These are phyloP conservation scores for Ochropacha duplaris DNA, from an alignment of 2,888 invertebrate genomes.

Conservation along the genomic window DNA sequence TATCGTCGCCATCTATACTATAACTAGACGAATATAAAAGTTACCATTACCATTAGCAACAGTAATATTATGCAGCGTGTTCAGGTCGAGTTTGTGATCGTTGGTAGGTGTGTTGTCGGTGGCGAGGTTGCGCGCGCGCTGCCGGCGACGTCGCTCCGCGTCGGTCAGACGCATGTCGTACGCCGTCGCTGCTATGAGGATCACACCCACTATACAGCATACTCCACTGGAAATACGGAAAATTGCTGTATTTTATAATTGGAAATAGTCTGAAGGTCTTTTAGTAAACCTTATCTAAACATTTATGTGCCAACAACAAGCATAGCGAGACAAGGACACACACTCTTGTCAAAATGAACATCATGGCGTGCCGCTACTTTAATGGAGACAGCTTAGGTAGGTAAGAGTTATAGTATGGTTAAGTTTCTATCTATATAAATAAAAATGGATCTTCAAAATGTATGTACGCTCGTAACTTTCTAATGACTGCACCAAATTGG, in stretches of 20 bases:
- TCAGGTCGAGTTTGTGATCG: conserved; percentile 72
- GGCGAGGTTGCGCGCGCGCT: conserved; percentile 62
- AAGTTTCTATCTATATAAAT: too few species aligned
- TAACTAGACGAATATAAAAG: background rate
- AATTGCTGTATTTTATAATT: background rate
- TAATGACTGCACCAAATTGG: too few species aligned
- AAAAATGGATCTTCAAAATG: too few species aligned
- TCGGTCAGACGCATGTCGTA: conserved; percentile 85
- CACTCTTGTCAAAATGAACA: too few species aligned
- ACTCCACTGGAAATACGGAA: conserved; percentile 51
- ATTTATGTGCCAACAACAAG: too few species aligned
- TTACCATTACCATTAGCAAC: conserved; percentile 63
- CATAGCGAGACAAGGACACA: too few species aligned
- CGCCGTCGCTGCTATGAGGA: conserved; percentile 86
- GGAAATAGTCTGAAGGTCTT: background rate
- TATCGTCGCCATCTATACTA: too few species aligned
- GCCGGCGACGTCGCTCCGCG: conserved; percentile 58
- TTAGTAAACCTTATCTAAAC: too few species aligned
- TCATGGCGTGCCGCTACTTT: too few species aligned
- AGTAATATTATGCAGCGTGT: conserved; percentile 66
- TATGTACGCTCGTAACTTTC: too few species aligned
- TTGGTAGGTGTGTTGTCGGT: conserved; percentile 34
- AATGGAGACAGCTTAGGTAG: too few species aligned
- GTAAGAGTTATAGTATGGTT: too few species aligned
- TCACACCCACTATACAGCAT: conserved; percentile 54